Conservation (phyloP, 2,797 vertebrate genomes). For the Tadarida brasiliensis region DNA sequence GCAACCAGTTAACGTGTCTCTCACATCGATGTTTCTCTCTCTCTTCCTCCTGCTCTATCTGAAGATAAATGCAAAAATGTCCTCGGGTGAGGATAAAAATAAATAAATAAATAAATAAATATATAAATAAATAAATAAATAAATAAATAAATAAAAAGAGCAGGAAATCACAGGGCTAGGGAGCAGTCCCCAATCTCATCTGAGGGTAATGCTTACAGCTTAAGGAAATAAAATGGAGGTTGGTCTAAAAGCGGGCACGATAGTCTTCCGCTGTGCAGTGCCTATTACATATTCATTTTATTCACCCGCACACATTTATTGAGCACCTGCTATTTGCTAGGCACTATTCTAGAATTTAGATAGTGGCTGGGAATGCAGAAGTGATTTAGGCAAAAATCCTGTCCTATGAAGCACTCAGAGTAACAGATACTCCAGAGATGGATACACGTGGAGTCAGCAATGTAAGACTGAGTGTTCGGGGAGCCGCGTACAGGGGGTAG, state of each 20-base stretch:
- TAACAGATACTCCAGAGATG: neutral
- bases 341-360: neutral
- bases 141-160: too few species aligned
- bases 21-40: too few species aligned
- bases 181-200: neutral
- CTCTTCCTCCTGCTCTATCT: too few species aligned
- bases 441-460: neutral
- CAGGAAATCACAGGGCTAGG: neutral
- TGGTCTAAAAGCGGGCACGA: neutral
- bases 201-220: neutral
- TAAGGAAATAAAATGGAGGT: constrained; percentile 12
- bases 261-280: neutral
- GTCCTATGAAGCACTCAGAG: neutral
- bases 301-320: neutral
- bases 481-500: neutral
- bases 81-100: too few species aligned
- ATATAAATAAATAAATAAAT: too few species aligned
- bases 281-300: neutral
- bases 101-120: too few species aligned
- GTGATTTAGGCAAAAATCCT: neutral
- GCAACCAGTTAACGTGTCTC: too few species aligned
- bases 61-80: too few species aligned
- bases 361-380: neutral
- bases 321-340: neutral
- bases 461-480: neutral